phyloP scores from a whole-genome alignment of 2,797 vertebrate species.

The Okamejei kenojei region DNA sequence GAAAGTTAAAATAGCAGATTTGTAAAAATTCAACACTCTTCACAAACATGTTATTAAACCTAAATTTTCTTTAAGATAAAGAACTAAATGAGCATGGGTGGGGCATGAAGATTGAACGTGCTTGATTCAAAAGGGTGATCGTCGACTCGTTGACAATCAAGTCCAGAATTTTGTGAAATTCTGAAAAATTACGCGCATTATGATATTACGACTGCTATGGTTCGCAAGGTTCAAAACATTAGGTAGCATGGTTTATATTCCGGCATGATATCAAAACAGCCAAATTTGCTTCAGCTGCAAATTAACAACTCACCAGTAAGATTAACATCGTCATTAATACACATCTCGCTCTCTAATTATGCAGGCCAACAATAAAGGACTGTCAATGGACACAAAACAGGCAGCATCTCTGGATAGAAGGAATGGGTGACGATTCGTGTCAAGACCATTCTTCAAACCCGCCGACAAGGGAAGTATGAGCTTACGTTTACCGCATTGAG shows the following conservation, averaged over 20 bases:
- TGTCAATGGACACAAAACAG: neutral
- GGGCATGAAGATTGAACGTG: neutral
- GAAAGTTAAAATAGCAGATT: neutral
- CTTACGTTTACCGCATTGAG: no score
- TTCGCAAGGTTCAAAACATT: neutral
- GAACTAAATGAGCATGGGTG: conserved; percentile 9
- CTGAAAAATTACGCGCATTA: neutral
- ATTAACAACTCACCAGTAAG: neutral
- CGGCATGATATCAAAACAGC: neutral
- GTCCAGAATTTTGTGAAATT: neutral
- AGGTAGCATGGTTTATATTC: neutral
- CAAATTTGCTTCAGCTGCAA: neutral
- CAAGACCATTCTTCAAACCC: no score
- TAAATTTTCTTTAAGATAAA: neutral
- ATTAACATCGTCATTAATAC: neutral
- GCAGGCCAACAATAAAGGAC: neutral
- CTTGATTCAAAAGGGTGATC: no score
- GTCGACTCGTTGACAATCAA: neutral
- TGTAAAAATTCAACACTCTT: neutral
- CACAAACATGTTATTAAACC: neutral
- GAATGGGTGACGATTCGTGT: no score
- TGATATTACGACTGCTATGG: neutral
- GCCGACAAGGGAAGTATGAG: no score
- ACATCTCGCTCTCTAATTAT: neutral
- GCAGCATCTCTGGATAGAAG: no score